Conservation (phyloP, 2,888 invertebrate genomes). For the Sipha maydis region DNA sequence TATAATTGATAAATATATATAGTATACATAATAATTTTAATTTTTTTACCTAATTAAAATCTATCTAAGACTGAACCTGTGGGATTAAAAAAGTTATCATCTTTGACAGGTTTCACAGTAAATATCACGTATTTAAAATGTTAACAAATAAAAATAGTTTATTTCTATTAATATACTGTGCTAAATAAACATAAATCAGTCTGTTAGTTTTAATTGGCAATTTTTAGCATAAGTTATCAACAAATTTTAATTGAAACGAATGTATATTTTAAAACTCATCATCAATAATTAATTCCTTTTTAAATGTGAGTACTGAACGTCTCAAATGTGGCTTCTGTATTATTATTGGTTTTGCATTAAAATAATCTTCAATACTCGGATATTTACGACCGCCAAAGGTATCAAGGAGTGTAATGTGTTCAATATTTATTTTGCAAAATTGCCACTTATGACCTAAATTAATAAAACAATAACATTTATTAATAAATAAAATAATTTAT, state of each 20-base stretch:
- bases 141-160: neutral
- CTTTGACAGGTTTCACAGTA: neutral
- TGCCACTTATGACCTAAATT: slow-evolving; percentile 83
- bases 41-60: neutral
- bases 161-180: neutral
- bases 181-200: slow-evolving; percentile 25
- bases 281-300: slow-evolving; percentile 43
- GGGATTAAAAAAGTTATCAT: too few species aligned
- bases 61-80: neutral
- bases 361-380: slow-evolving; percentile 75
- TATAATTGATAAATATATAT: too few species aligned
- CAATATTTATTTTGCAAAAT: slow-evolving; percentile 80
- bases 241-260: neutral
- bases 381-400: slow-evolving; percentile 83
- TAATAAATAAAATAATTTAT: neutral
- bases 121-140: neutral
- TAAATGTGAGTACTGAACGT: neutral
- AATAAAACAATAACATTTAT: neutral
- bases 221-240: neutral
- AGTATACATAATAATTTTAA: neutral
- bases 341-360: slow-evolving; percentile 68
- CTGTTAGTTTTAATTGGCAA: slow-evolving; percentile 33
- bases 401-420: slow-evolving; percentile 80
- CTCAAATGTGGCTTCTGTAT: neutral
- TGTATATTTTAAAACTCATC: slow-evolving; percentile 19